Evolutionary conservation across 2,888 invertebrate genomes (phyloP), one percentile per base, ranked within the genome.

Genomic region (Notodonta dromedarius): DNA sequence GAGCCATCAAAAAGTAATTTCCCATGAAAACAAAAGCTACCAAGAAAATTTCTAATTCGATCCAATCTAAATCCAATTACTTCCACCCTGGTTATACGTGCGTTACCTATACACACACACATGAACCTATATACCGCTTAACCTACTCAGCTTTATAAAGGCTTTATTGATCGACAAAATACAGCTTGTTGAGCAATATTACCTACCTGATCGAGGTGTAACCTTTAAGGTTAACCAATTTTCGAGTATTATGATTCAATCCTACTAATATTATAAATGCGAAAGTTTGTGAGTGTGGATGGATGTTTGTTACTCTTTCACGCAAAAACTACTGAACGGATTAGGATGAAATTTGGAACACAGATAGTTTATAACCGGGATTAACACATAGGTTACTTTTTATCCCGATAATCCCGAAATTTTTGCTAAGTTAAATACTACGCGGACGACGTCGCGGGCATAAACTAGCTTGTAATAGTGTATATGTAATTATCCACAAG

Each of bases 1-100:
- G 84, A 82, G 74, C 84, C 83, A 91, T 93, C 91, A 92, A 91
- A 91, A 89, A 86, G 87, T 87, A 81, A 86, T 93, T 91, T 90
- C 76, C 83, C 74, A 72, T 78, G 79, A 87, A 90, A 91, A 91
- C 88, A 90, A 90, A 88, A 81, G 83, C 80, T 79, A 80, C 78
- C 75, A 84, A 84, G 88, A 88, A 91, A 89, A 86, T 86, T 86
- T 86, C 84, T 90, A 90, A 92, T 90, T 87, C 82, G 84, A 86
- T 88, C 87, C 88, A 91, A 93, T 93, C 90, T 89, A 89, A 91
- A 88, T 89, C 89, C 88, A 91, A 92, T 92, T 92, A 92, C 89
- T 80, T 78, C 80, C 82, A 84, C 56, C 48, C 54, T 46, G 53
- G 55, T 40, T n/a, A 54, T 39, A 39, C 14, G 39, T 39, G 8